Percentiles rank a stretch among this genome's conserved stretches.
These are phyloP conservation scores for Paracyclopina nana DNA, from an alignment of 1,140 invertebrate species.

Conservation along the genomic window DNA sequence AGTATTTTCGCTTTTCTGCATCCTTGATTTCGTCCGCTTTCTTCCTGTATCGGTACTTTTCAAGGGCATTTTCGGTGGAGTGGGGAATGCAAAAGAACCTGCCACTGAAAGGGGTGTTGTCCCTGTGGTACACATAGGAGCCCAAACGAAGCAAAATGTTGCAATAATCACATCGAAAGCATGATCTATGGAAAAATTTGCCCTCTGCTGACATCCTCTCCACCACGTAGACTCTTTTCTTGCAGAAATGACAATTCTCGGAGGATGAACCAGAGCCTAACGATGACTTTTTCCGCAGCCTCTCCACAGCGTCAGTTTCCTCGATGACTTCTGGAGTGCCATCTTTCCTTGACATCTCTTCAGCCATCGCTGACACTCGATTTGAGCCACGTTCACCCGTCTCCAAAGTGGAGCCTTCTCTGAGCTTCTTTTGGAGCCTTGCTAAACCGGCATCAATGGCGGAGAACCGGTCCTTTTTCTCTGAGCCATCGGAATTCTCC, in stretches of 20 bases:
- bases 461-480: conserved; percentile 32
- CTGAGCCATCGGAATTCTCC: conserved; percentile 15
- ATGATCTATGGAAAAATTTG: conserved; percentile 62
- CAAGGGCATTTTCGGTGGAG: conserved; percentile 12
- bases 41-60: conserved; percentile 13
- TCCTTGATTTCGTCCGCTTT: conserved; percentile 10
- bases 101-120: conserved; percentile 17
- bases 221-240: conserved; percentile 53
- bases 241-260: conserved; percentile 9
- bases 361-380: conserved; percentile 68
- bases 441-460: conserved; percentile 61
- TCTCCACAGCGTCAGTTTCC: conserved; percentile 10
- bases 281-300: conserved; percentile 28
- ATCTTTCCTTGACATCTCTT: conserved; percentile 40
- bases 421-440: conserved; percentile 53
- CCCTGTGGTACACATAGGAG: conserved; percentile 18
- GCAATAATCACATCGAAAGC: conserved; percentile 56
- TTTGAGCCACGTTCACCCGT: conserved; percentile 43
- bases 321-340: conserved; percentile 35
- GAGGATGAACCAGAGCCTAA: conserved; percentile 16
- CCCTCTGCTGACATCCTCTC: conserved; percentile 65
- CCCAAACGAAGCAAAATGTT: conserved; percentile 39
- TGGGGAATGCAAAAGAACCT: conserved; percentile 20
- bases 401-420: conserved; percentile 49
- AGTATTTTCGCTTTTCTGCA: not conserved